phyloP scores from a whole-genome alignment of 2,888 invertebrate genomes.

The Erannis defoliaria region DNA sequence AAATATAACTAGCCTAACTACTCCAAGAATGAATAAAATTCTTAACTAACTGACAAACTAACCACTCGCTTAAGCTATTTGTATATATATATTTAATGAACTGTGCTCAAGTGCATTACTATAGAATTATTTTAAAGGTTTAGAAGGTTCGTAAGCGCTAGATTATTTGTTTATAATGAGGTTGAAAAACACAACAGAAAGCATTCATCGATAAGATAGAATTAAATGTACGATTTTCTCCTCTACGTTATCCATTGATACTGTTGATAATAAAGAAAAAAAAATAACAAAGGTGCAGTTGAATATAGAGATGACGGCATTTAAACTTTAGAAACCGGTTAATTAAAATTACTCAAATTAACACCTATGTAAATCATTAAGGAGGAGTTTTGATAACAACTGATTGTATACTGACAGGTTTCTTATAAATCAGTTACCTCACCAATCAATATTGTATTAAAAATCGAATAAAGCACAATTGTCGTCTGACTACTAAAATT shows the following conservation, averaged over 20 bases:
- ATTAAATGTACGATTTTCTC: no score
- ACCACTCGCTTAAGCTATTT: no score
- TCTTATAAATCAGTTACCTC: slow-evolving; percentile 6
- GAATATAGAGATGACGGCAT: slow-evolving; percentile 24
- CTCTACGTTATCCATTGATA: background rate
- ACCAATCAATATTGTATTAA: background rate
- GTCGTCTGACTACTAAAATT: background rate
- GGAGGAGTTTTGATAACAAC: slow-evolving; percentile 7
- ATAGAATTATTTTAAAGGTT: no score
- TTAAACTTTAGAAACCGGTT: slow-evolving; percentile 21
- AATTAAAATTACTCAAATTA: slow-evolving; percentile 26
- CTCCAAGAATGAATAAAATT: no score
- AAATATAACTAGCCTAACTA: no score
- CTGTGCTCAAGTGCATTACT: no score
- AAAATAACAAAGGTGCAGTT: slow-evolving; percentile 14
- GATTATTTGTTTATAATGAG: no score
- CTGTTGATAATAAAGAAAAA: background rate
- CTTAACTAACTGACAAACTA: no score
- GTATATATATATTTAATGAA: no score
- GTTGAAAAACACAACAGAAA: no score
- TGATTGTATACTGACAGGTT: background rate
- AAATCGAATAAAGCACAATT: background rate
- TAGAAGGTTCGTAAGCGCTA: no score
- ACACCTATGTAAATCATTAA: slow-evolving; percentile 24
- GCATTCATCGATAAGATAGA: no score